Conservation (phyloP, 1,140 invertebrate species). For the Coelopa frigida region DNA sequence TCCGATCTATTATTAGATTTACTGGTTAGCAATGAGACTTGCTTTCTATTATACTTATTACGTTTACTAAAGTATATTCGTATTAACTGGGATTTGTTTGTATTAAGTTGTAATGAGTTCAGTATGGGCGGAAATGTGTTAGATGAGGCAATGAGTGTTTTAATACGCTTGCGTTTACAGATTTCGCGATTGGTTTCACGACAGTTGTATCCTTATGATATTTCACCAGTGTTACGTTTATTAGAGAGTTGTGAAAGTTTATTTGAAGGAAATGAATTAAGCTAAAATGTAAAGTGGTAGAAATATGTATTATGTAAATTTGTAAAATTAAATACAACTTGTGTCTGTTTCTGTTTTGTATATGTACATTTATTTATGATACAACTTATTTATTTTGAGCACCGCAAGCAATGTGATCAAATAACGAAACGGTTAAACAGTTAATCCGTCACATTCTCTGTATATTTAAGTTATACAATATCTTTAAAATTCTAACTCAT, state of each 20-base stretch:
- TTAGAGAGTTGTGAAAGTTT: conserved; percentile 78
- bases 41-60: conserved; percentile 79
- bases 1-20: conserved; percentile 76
- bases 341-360: no score
- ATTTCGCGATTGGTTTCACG: conserved; percentile 75
- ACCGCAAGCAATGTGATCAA: no score
- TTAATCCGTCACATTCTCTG: no score
- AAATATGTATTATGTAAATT: no score
- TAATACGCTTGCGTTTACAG: conserved; percentile 70
- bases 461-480: no score
- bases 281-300: no score
- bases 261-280: conserved; percentile 73
- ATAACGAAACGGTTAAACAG: no score
- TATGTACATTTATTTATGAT: no score
- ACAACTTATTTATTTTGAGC: no score
- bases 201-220: conserved; percentile 82
- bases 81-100: conserved; percentile 76
- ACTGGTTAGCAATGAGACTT: conserved; percentile 84
- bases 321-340: no score
- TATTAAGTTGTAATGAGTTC: conserved; percentile 61
- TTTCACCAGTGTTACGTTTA: conserved; percentile 75
- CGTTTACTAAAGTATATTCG: conserved; percentile 78
- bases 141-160: conserved; percentile 74
- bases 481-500: no score
- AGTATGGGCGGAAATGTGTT: conserved; percentile 55